Conservation (phyloP, 1,140 invertebrate genomes). For the Pogonus chalceus region DNA sequence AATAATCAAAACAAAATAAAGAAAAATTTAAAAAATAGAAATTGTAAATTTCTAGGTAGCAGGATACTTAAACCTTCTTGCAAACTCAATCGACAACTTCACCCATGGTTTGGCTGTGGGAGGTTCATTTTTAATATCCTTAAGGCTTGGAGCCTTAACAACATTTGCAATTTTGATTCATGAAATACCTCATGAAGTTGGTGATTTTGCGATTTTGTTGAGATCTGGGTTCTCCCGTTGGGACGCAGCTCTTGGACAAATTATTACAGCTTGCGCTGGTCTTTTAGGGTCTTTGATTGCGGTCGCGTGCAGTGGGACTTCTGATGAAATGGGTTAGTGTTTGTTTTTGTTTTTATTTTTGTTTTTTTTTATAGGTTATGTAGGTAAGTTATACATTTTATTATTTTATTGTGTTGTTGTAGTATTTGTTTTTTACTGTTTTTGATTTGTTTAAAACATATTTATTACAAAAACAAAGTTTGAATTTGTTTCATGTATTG, state of each 20-base stretch:
- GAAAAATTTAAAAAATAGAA: not conserved
- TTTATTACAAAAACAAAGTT: too few species aligned
- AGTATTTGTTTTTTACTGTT: too few species aligned
- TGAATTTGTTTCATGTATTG: too few species aligned
- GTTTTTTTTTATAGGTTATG: too few species aligned
- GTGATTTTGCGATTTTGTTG: slow-evolving; percentile 96
- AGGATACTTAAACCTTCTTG: slow-evolving; percentile 89
- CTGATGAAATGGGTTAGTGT: slow-evolving; percentile 65
- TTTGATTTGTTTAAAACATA: too few species aligned
- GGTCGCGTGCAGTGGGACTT: slow-evolving; percentile 68
- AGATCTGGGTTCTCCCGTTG: slow-evolving; percentile 82
- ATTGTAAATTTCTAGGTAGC: slow-evolving; percentile 47
- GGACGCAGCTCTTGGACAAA: slow-evolving; percentile 87
- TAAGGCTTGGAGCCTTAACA: slow-evolving; percentile 78
- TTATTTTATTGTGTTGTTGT: too few species aligned
- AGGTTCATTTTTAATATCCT: slow-evolving; percentile 86
- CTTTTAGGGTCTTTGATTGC: slow-evolving; percentile 79
- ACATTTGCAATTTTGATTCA: slow-evolving; percentile 93
- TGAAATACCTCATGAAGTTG: slow-evolving; percentile 95
- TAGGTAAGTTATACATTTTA: too few species aligned
- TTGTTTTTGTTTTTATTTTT: too few species aligned
- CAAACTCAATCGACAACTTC: slow-evolving; percentile 96
- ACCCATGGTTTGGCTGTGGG: slow-evolving; percentile 93
- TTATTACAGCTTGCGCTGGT: slow-evolving; percentile 78
- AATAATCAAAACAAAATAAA: too few species aligned